Percentiles rank a stretch among this genome's conserved stretches.
Evolutionary conservation across 2,113 vertebrate species (phyloP).

Genomic region (Saccopteryx bilineata): DNA sequence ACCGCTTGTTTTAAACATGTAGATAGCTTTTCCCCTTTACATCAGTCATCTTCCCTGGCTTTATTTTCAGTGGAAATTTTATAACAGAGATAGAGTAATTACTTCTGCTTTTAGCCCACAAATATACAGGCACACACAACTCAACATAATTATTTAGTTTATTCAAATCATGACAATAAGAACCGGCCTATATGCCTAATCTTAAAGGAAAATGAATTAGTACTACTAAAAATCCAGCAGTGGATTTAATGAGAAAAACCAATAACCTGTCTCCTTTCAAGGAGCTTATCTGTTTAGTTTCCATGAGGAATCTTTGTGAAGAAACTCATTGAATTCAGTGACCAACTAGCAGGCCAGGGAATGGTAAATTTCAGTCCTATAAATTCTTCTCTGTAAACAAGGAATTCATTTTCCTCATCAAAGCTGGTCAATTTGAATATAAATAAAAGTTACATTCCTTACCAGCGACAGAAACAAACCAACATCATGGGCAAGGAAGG

Average conservation of each 20-base stretch:
- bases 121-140: neutral
- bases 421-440: neutral
- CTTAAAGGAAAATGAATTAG: constrained; percentile 73
- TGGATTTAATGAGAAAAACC: constrained; percentile 74
- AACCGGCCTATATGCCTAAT: constrained; percentile 60
- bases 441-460: neutral
- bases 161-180: constrained; percentile 61
- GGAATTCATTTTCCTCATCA: constrained; percentile 35
- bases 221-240: constrained; percentile 75
- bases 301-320: constrained; percentile 60
- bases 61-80: neutral
- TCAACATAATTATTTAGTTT: neutral
- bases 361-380: neutral
- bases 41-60: neutral
- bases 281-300: constrained; percentile 68
- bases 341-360: neutral
- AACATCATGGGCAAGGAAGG: neutral
- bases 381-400: constrained; percentile 21
- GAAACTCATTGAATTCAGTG: constrained; percentile 44
- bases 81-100: constrained; percentile 4
- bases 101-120: constrained; percentile 3
- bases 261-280: constrained; percentile 75
- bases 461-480: neutral
- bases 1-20: neutral
- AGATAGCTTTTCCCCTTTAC: neutral